phyloP scores from a whole-genome alignment of 2,888 invertebrate genomes.

The Acholoe squamosa region DNA sequence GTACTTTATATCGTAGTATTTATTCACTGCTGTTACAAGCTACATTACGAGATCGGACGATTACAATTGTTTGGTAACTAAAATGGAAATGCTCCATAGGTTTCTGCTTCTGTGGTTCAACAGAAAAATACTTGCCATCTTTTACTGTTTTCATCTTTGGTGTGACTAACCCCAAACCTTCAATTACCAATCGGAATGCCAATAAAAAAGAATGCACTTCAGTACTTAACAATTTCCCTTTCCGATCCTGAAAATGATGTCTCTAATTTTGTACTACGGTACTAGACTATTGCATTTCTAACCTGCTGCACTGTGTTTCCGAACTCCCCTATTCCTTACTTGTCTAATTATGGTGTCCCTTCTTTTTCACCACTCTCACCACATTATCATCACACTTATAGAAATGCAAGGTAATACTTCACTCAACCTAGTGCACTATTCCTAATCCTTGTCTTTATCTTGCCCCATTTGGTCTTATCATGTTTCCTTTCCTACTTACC shows the following conservation, averaged over 20 bases:
- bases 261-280: neutral
- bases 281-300: neutral
- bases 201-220: no score
- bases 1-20: no score
- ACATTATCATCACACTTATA: constrained; percentile 23
- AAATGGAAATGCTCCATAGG: no score
- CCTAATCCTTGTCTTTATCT: neutral
- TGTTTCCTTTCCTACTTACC: constrained; percentile 32
- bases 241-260: neutral
- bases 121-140: no score
- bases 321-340: constrained; percentile 22
- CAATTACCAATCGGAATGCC: no score
- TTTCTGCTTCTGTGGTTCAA: no score
- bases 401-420: constrained; percentile 53
- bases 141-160: no score
- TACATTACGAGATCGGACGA: no score
- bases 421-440: constrained; percentile 25
- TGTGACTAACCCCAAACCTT: no score
- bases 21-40: no score
- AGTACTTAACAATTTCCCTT: neutral
- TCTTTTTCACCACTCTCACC: constrained; percentile 46
- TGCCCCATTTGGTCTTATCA: neutral
- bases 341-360: constrained; percentile 44
- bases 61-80: no score
- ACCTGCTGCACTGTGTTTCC: constrained; percentile 21